phyloP scores from a whole-genome alignment of 1,140 invertebrate genomes.

The Drosophila pseudoobscura region DNA sequence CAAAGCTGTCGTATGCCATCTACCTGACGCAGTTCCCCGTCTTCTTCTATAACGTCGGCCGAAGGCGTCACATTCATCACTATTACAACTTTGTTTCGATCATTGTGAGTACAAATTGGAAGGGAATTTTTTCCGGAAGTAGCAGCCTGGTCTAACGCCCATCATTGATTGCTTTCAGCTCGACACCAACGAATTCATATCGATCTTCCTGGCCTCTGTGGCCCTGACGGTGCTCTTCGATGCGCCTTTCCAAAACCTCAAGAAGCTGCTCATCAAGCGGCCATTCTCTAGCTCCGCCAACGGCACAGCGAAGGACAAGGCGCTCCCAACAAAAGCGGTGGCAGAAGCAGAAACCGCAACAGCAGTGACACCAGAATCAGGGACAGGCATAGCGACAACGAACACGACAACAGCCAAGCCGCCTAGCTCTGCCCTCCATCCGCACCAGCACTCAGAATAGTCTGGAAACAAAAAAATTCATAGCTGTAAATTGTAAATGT shows the following conservation, averaged over 20 bases:
- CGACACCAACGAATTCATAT: conserved; percentile 85
- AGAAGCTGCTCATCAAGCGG: conserved; percentile 84
- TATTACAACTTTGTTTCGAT: conserved; percentile 85
- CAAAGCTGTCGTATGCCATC: conserved; percentile 87
- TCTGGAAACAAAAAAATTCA: conserved; percentile 1
- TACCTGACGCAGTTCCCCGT: conserved; percentile 89
- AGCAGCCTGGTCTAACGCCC: neutral
- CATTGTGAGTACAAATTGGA: conserved; percentile 82
- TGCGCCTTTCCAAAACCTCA: conserved; percentile 88
- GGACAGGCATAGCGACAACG: conserved; percentile 12
- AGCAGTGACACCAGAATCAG: neutral
- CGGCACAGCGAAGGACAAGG: neutral
- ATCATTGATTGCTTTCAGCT: conserved; percentile 77
- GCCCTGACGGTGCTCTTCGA: conserved; percentile 87
- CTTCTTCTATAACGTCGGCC: conserved; percentile 88
- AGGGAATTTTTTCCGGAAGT: neutral
- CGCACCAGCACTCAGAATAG: conserved; percentile 67
- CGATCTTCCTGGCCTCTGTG: conserved; percentile 85
- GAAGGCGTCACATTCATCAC: conserved; percentile 84
- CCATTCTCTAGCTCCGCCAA: conserved; percentile 23
- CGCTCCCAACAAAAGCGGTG: neutral
- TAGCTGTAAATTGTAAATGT: conserved; percentile 47
- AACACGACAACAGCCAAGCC: conserved; percentile 31
- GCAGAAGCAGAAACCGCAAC: neutral
- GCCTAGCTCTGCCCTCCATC: conserved; percentile 36